A percentile compares a stretch with the other conserved stretches of the same genome.
These are phyloP conservation scores for Drosophila kurseongensis DNA, from an alignment of 1,140 invertebrate species.

Conservation along the genomic window DNA sequence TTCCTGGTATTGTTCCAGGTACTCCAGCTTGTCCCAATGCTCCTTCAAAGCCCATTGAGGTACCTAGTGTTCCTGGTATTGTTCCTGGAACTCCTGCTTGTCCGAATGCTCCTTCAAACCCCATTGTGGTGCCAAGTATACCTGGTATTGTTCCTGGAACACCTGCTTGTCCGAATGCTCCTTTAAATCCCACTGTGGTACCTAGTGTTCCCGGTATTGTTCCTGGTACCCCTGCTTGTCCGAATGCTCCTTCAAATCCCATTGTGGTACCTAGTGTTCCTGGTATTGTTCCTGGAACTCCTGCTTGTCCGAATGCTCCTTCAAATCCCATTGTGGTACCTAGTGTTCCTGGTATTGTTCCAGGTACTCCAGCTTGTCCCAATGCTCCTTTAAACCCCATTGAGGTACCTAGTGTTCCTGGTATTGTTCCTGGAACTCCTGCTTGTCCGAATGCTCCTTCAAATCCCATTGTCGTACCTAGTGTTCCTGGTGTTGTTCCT, in stretches of 20 bases:
- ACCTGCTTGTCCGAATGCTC: conserved; percentile 8
- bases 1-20: conserved; percentile 4
- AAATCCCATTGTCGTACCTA: too few relatives aligned
- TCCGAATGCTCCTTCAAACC: conserved; percentile 1
- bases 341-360: neutral
- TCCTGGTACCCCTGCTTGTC: neutral
- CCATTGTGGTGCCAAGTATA: neutral
- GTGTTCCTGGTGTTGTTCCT: neutral
- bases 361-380: neutral
- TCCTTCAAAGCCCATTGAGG: conserved; percentile 1
- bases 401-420: neutral
- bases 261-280: neutral
- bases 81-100: neutral
- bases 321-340: neutral
- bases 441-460: too few relatives aligned
- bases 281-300: neutral
- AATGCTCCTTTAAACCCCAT: neutral
- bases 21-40: conserved; percentile 10
- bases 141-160: neutral
- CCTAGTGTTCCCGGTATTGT: neutral
- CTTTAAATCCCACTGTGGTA: neutral
- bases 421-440: too few relatives aligned
- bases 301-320: conserved; percentile 3
- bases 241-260: neutral
- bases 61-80: neutral